These are phyloP conservation scores for Gerosis bhagava DNA, from an alignment of 2,888 invertebrate species.

Conservation along the genomic window DNA sequence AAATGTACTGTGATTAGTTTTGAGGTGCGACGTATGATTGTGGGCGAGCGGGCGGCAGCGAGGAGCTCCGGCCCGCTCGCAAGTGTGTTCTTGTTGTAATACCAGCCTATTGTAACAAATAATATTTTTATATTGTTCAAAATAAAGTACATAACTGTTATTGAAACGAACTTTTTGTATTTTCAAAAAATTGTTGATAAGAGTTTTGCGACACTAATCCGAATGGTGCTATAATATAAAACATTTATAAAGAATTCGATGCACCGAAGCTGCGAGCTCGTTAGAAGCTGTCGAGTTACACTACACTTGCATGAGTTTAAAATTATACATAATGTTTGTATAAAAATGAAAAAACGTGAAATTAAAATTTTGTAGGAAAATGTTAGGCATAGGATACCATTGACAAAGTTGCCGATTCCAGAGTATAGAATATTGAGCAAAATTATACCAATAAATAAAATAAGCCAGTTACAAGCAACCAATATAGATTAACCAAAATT, in stretches of 20 bases:
- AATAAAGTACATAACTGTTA: slow-evolving; percentile 76
- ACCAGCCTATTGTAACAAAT: slow-evolving; percentile 67
- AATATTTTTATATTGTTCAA: slow-evolving; percentile 79
- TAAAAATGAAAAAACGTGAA: too few species aligned
- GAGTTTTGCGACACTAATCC: slow-evolving; percentile 57
- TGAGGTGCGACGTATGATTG: slow-evolving; percentile 38
- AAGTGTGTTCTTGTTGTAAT: slow-evolving; percentile 45
- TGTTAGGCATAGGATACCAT: too few species aligned
- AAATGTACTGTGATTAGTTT: slow-evolving; percentile 70
- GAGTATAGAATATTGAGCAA: too few species aligned
- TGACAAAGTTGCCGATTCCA: too few species aligned
- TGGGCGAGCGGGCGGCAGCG: slow-evolving; percentile 23
- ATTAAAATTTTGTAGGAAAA: too few species aligned
- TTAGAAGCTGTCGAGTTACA: too few species aligned
- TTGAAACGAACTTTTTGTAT: slow-evolving; percentile 66
- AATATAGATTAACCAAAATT: too few species aligned
- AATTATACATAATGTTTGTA: too few species aligned
- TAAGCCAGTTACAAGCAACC: too few species aligned
- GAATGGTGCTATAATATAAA: slow-evolving; percentile 62
- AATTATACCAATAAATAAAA: too few species aligned
- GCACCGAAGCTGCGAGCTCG: slow-evolving; percentile 4
- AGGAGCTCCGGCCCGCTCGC: slow-evolving; percentile 21
- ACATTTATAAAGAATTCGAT: neutral
- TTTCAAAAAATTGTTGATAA: slow-evolving; percentile 54
- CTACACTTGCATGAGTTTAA: too few species aligned